Percentiles rank a stretch among this genome's conserved stretches.
Conservation (phyloP, 2,888 invertebrate species). For the Octodonta nipae region DNA sequence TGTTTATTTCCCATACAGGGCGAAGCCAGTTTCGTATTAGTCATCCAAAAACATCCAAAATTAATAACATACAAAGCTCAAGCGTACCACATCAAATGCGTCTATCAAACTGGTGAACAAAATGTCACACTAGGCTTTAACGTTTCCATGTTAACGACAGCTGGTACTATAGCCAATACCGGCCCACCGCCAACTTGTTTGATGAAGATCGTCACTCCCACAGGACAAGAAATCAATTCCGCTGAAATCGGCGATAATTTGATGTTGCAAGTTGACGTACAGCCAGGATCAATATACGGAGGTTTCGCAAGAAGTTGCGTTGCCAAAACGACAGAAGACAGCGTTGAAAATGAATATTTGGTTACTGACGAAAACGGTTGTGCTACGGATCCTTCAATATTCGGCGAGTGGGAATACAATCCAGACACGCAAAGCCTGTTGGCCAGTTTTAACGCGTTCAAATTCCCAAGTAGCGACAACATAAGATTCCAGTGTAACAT, state of each 20-base stretch:
- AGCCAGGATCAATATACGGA: conserved; percentile 63
- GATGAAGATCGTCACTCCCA: conserved; percentile 80
- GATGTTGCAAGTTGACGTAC: conserved; percentile 44
- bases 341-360: conserved; percentile 76
- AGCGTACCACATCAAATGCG: conserved; percentile 91
- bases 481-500: conserved; percentile 92
- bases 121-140: conserved; percentile 87
- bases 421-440: conserved; percentile 70
- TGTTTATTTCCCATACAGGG: conserved; percentile 44
- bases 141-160: conserved; percentile 88
- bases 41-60: conserved; percentile 93
- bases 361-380: conserved; percentile 91
- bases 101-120: conserved; percentile 86
- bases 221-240: conserved; percentile 76
- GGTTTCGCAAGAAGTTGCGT: conserved; percentile 88
- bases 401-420: conserved; percentile 86
- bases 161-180: conserved; percentile 88
- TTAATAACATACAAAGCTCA: conserved; percentile 87
- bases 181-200: conserved; percentile 86
- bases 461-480: conserved; percentile 88
- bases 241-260: conserved; percentile 87
- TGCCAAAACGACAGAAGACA: conserved; percentile 81
- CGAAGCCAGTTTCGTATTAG: conserved; percentile 81
- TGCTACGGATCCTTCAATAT: conserved; percentile 82
- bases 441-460: conserved; percentile 86